These are phyloP conservation scores for Helarctos malayanus DNA, from an alignment of 2,797 vertebrate species.

Conservation along the genomic window DNA sequence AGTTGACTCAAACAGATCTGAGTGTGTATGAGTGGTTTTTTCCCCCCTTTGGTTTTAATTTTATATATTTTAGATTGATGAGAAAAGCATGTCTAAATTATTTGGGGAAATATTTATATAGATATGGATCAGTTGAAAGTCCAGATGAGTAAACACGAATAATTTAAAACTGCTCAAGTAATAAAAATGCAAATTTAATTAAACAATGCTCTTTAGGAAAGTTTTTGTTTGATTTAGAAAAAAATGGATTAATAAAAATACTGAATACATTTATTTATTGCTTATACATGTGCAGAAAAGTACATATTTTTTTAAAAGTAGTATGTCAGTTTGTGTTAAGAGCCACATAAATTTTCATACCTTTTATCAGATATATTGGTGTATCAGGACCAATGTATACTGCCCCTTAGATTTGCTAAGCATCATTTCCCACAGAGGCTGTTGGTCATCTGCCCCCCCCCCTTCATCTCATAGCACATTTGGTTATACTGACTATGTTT, in stretches of 20 bases:
- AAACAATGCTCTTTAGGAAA: not conserved
- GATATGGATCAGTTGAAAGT: not conserved
- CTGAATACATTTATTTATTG: not conserved
- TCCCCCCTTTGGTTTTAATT: not conserved
- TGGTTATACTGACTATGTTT: not conserved
- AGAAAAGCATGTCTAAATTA: not conserved
- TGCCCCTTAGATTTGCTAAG: not conserved
- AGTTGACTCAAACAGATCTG: not conserved
- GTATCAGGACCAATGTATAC: not conserved
- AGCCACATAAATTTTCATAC: not conserved
- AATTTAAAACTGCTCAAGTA: not conserved
- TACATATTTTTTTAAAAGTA: not conserved
- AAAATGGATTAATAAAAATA: not conserved
- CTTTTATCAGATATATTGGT: not conserved
- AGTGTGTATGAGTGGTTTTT: not conserved
- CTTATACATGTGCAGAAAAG: not conserved
- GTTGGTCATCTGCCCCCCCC: accelerated
- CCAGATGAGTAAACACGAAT: not conserved
- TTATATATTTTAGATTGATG: not conserved
- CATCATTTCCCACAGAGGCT: not conserved
- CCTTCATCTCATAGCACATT: not conserved
- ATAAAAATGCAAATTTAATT: not conserved
- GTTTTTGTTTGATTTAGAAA: not conserved
- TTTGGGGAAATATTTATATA: not conserved
- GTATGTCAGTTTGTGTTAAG: not conserved